Evolutionary conservation across 2,888 invertebrate species (phyloP).

Genomic region (Ormia ochracea): DNA sequence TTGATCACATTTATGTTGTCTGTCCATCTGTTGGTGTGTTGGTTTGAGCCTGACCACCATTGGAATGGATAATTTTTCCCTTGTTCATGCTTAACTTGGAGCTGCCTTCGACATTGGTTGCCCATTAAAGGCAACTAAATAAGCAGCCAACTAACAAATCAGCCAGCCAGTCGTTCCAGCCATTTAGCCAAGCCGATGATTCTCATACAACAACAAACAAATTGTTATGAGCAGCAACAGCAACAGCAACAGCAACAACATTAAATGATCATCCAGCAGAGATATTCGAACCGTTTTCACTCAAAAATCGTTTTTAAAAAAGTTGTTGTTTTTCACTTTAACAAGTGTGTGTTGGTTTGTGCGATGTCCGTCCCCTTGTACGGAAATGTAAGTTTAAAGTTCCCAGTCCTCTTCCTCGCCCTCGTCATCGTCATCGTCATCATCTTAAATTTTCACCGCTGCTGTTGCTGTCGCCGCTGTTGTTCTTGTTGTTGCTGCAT

Average conservation of each 20-base stretch:
- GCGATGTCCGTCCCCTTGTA: neutral
- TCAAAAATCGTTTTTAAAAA: conserved; percentile 33
- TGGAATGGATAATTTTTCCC: conserved; percentile 35
- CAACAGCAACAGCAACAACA: conserved; percentile 16
- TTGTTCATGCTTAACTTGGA: conserved; percentile 32
- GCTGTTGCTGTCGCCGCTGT: neutral
- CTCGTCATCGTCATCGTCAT: too few relatives aligned
- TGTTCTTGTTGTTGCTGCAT: conserved; percentile 3
- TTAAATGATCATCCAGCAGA: conserved; percentile 27
- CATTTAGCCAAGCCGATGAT: conserved; percentile 29
- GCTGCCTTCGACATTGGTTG: conserved; percentile 44
- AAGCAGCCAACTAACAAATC: neutral
- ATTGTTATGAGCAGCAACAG: conserved; percentile 6
- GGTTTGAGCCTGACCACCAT: conserved; percentile 29
- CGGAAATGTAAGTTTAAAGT: conserved; percentile 9
- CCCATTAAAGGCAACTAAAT: conserved; percentile 45
- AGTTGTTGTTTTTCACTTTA: conserved; percentile 10
- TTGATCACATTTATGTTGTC: conserved; percentile 54
- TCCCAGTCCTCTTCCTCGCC: conserved; percentile 17
- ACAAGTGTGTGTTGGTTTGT: conserved; percentile 11
- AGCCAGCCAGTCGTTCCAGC: conserved; percentile 20
- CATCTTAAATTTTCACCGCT: too few relatives aligned
- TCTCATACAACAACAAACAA: neutral
- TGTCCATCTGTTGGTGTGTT: conserved; percentile 21
- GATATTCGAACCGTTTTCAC: conserved; percentile 47